Evolutionary conservation across 2,113 vertebrate species (phyloP).

Genomic region (Mirza zaza): DNA sequence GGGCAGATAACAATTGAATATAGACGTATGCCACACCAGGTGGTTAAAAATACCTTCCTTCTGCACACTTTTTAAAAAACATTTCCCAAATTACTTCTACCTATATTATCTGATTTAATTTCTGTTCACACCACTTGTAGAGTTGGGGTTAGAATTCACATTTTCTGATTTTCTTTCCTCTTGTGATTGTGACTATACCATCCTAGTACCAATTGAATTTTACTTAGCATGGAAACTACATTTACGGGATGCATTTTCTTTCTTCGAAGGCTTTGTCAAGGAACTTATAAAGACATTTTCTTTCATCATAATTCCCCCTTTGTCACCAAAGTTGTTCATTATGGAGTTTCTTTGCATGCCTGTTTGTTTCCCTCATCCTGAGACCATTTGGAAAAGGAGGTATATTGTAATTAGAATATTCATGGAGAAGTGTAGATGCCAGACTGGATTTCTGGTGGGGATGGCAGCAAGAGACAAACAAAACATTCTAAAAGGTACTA

Average conservation of each 20-base stretch:
- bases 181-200: not conserved
- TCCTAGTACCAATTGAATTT: not conserved
- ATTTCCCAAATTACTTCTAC: slow-evolving; percentile 18
- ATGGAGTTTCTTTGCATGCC: not conserved
- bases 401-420: slow-evolving; percentile 3
- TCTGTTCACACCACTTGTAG: not conserved
- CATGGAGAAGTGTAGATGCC: not conserved
- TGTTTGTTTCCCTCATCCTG: not conserved
- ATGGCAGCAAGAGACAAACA: slow-evolving; percentile 20
- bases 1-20: not conserved
- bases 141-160: not conserved
- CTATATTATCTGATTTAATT: not conserved
- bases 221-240: not conserved
- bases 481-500: slow-evolving; percentile 33
- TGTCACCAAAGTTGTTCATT: not conserved
- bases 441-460: not conserved
- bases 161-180: not conserved
- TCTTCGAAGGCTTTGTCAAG: not conserved
- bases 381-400: not conserved
- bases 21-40: not conserved
- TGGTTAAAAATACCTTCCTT: slow-evolving; percentile 24
- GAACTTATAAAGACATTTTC: not conserved
- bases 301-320: not conserved
- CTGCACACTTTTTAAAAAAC: not conserved
- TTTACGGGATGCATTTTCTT: slow-evolving; percentile 36